Base-by-base conservation (phyloP, 2,888 invertebrate genomes). In the Limenitis camilla region DNA sequence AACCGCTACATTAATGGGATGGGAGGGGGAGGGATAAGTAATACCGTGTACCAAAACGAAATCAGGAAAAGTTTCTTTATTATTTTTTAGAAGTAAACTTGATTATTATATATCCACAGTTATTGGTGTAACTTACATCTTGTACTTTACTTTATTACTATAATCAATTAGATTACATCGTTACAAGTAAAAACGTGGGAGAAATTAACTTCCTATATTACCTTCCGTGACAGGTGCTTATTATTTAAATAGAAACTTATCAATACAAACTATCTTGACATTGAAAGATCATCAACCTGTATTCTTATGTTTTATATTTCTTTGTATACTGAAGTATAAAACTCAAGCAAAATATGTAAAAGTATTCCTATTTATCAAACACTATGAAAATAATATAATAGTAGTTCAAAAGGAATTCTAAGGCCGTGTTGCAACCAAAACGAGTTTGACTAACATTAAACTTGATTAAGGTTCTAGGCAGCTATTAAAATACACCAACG, bases 181-280 rank as follows among this genome's bases (percentile, higher is more conserved):
- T 19, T 36, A 40, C n/a, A 45, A 29, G 31, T 43, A 58, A 55
- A 55, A 53, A 49, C 59, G 60, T 58, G 61, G 47, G 58, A 58
- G 36, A 36, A 40, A 35, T 19, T 38, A 27, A 45, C 49, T 59
- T 61, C 60, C 57, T 57, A 40, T 39, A 30, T 19, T 41, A 35
- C 40, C 50, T 61, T 59, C 57, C 60, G 55, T 51, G 47, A 54
- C 48, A 57, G 49, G 28, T 35, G 11, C 39, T 44, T 42, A 44
- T 38, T 42, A 19, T 19, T 19, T 19, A n/a, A n/a, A n/a, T n/a
- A n/a, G n/a, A n/a, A n/a, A n/a, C n/a, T n/a, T n/a, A n/a, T n/a
- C n/a, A n/a, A n/a, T n/a, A n/a, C n/a, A n/a, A n/a, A n/a, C n/a
- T n/a, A n/a, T n/a, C n/a, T n/a, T n/a, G n/a, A n/a, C n/a, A n/a